Conservation (phyloP, 2,797 vertebrate species). For the Eurystomus glaucurus region DNA sequence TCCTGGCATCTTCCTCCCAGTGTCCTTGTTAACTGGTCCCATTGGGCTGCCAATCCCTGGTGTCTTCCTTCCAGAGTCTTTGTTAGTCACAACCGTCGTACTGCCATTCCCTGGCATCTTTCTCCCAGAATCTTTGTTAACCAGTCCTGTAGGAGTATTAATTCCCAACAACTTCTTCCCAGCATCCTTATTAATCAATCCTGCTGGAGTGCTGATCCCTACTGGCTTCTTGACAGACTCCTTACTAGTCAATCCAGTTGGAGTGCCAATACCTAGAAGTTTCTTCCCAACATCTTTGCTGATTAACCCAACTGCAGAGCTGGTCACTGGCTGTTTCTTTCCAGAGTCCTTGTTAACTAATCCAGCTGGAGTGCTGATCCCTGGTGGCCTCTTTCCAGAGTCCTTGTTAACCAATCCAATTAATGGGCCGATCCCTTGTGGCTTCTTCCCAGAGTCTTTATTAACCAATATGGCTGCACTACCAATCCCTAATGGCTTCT, state of each 20-base stretch:
- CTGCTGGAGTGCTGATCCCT: conserved; percentile 74
- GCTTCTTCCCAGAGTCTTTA: conserved; percentile 83
- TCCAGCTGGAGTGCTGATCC: conserved; percentile 73
- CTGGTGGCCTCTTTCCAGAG: conserved; percentile 76
- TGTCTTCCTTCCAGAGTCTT: conserved; percentile 81
- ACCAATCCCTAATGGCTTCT: conserved; percentile 80
- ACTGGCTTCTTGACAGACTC: conserved; percentile 79
- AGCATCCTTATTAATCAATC: conserved; percentile 77
- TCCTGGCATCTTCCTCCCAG: conserved; percentile 79
- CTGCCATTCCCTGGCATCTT: conserved; percentile 70
- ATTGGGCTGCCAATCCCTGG: conserved; percentile 73
- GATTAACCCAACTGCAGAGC: conserved; percentile 78
- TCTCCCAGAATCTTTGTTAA: conserved; percentile 80
- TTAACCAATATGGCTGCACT: conserved; percentile 79
- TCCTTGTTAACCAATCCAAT: conserved; percentile 82
- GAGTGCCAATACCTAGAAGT: conserved; percentile 63
- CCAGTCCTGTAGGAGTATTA: conserved; percentile 60
- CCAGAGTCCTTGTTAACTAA: conserved; percentile 79
- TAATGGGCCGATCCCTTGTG: conserved; percentile 70
- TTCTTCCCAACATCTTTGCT: conserved; percentile 83
- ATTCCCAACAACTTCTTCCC: conserved; percentile 78
- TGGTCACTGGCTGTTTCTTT: conserved; percentile 77
- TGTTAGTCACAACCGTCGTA: conserved; percentile 64
- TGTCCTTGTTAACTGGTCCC: conserved; percentile 78
- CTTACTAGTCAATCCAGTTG: conserved; percentile 73